Percentiles rank a stretch among this genome's conserved stretches.
Evolutionary conservation across 2,113 vertebrate species (phyloP).

Genomic region (Daubentonia madagascariensis): DNA sequence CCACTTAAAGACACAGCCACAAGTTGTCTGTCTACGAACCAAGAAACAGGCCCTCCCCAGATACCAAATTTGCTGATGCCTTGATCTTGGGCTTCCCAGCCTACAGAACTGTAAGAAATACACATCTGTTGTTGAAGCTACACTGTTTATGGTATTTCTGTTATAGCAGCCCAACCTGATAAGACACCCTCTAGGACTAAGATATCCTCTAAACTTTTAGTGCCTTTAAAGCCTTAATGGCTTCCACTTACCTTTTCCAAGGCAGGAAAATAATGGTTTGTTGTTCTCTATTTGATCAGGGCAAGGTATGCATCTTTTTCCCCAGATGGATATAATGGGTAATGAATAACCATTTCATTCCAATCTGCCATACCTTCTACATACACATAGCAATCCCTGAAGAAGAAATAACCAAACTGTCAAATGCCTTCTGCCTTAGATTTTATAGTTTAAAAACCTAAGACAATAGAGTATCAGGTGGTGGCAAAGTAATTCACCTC

Average conservation of each 20-base stretch:
- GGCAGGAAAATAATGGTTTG: constrained; percentile 83
- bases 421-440: neutral
- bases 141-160: too few species aligned
- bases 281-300: constrained; percentile 75
- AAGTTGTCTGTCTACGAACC: too few species aligned
- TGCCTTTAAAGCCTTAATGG: neutral
- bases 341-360: constrained; percentile 78
- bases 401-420: constrained; percentile 53
- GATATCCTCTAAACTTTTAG: neutral
- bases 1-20: too few species aligned
- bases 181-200: too few species aligned
- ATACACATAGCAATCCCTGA: constrained; percentile 90
- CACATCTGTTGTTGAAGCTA: too few species aligned
- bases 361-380: constrained; percentile 83
- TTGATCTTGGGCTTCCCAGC: too few species aligned
- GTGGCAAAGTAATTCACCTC: neutral
- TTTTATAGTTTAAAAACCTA: neutral
- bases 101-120: too few species aligned
- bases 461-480: neutral
- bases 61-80: too few species aligned
- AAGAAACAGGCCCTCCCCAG: too few species aligned
- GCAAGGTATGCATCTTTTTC: constrained; percentile 73
- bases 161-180: too few species aligned
- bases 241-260: constrained; percentile 86
- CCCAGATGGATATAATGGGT: constrained; percentile 62